phyloP scores from a whole-genome alignment of 2,797 vertebrate species.

The Squalus acanthias region DNA sequence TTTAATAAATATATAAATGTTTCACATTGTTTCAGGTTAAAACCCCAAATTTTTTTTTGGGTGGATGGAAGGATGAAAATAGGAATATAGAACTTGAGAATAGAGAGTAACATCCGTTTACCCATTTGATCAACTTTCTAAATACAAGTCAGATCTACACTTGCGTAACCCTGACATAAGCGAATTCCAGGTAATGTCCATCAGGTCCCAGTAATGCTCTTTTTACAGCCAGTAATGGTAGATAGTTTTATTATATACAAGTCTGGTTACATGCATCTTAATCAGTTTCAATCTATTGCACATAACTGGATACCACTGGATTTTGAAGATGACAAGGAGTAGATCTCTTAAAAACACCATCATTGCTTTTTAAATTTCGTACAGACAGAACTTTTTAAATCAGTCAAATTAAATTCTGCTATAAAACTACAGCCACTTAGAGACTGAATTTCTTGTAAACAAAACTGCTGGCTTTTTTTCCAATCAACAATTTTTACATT shows the following conservation, averaged over 20 bases:
- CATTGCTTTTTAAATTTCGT: slow-evolving; percentile 9
- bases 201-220: not conserved
- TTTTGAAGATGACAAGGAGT: slow-evolving; percentile 16
- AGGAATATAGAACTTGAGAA: not conserved
- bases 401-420: not conserved
- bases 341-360: not conserved
- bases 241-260: slow-evolving; percentile 1
- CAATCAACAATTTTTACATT: slow-evolving; percentile 7
- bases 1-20: not conserved
- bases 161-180: not conserved
- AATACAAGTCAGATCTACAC: not conserved
- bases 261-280: not conserved
- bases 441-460: slow-evolving; percentile 21
- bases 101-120: not conserved
- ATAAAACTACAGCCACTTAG: not conserved
- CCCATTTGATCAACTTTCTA: slow-evolving; percentile 1
- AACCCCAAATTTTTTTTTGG: not conserved
- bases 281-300: not conserved
- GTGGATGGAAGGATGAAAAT: not conserved
- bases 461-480: slow-evolving; percentile 19
- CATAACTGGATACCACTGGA: not conserved
- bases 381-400: not conserved
- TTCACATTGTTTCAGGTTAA: slow-evolving; percentile 17
- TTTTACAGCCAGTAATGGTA: slow-evolving; percentile 6
- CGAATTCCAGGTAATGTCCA: slow-evolving; percentile 13